phyloP scores from a whole-genome alignment of 2,113 vertebrate genomes.

The Alligator sinensis region DNA sequence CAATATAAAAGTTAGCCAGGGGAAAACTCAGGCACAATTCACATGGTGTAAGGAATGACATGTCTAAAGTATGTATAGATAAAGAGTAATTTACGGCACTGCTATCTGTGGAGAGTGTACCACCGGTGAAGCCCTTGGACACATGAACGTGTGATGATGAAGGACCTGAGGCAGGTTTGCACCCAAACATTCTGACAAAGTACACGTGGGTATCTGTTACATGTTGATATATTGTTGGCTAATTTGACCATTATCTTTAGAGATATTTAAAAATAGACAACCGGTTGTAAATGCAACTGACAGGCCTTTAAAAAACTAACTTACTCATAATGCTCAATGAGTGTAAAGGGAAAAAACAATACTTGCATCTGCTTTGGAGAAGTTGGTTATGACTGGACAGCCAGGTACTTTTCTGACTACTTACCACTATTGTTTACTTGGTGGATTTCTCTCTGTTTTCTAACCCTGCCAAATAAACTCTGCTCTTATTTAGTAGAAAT shows the following conservation, averaged over 20 bases:
- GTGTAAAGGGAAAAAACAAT: accelerated
- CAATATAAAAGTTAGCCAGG: background rate
- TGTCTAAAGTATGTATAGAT: constrained; percentile 55
- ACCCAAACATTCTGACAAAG: constrained; percentile 23
- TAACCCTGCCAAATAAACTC: background rate
- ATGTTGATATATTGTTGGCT: background rate
- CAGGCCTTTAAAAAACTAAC: background rate
- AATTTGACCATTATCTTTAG: constrained; percentile 15
- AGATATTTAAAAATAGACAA: background rate
- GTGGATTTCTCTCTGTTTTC: background rate
- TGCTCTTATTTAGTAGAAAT: background rate
- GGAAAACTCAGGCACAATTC: constrained; percentile 7
- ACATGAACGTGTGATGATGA: constrained; percentile 26
- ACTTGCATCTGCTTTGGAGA: accelerated
- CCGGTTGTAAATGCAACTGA: background rate
- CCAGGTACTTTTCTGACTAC: background rate
- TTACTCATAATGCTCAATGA: background rate
- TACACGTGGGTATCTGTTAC: background rate
- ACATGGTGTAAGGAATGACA: constrained; percentile 31
- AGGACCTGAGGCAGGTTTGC: background rate
- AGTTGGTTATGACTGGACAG: background rate
- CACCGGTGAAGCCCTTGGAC: background rate
- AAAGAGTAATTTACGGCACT: constrained; percentile 62
- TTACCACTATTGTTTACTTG: background rate
- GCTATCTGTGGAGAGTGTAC: constrained; percentile 48